These are phyloP conservation scores for Drosophila persimilis DNA, from an alignment of 1,140 invertebrate species.

Conservation along the genomic window DNA sequence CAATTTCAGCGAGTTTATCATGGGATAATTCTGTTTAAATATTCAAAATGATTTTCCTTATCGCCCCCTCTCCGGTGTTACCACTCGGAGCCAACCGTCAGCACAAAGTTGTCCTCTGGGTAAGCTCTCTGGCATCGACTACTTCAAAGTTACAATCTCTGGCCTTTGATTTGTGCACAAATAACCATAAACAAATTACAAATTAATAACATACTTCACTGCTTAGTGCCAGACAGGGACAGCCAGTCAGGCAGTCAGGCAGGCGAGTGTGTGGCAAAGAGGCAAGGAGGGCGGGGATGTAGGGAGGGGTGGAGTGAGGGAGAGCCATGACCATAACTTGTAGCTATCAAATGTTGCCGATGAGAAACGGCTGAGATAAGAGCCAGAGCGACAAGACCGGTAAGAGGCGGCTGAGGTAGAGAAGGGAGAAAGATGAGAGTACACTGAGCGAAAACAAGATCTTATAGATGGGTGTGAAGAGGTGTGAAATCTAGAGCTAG, in stretches of 20 bases:
- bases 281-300: not conserved
- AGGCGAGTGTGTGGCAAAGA: conserved; percentile 1
- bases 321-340: conserved; percentile 61
- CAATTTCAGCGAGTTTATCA: conserved; percentile 45
- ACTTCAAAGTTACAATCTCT: conserved; percentile 74
- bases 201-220: conserved; percentile 80
- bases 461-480: too few species aligned
- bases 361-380: conserved; percentile 57
- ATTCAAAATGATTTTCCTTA: conserved; percentile 32
- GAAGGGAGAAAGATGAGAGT: too few species aligned
- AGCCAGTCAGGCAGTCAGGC: not conserved
- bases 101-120: conserved; percentile 42
- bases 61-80: not conserved
- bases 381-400: conserved; percentile 16
- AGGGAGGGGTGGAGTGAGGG: not conserved
- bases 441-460: conserved; percentile 12
- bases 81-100: not conserved
- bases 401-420: conserved; percentile 1
- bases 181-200: conserved; percentile 80
- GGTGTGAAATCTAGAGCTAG: too few species aligned
- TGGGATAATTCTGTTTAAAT: conserved; percentile 37
- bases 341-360: conserved; percentile 74
- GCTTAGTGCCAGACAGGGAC: conserved; percentile 49
- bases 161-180: conserved; percentile 79
- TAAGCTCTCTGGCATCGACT: conserved; percentile 40